Evolutionary conservation across 2,113 vertebrate species (phyloP).

Genomic region (Ochotona princeps): DNA sequence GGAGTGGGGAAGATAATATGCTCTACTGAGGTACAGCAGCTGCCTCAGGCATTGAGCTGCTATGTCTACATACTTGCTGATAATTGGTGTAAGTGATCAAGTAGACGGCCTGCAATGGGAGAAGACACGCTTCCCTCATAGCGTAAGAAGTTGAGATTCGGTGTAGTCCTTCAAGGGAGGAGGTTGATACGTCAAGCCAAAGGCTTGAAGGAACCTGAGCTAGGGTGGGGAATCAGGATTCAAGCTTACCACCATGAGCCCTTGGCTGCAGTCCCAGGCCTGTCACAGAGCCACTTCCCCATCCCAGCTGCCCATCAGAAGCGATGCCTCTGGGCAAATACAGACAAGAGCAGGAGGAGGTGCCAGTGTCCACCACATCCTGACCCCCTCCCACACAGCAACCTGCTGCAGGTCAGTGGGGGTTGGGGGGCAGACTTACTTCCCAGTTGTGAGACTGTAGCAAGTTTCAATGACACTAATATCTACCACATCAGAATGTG

Average conservation of each 20-base stretch:
- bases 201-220: neutral
- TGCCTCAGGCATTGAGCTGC: slow-evolving; percentile 40
- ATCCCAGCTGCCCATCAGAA: neutral
- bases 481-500: neutral
- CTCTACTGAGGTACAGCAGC: slow-evolving; percentile 58
- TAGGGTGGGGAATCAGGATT: neutral
- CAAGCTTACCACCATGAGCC: too few species aligned
- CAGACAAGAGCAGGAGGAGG: neutral
- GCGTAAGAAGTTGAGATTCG: slow-evolving; percentile 41
- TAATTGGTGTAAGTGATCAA: slow-evolving; percentile 69
- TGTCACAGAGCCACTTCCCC: neutral
- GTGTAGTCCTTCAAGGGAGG: neutral
- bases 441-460: neutral
- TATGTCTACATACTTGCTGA: slow-evolving; percentile 36
- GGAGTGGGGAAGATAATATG: slow-evolving; percentile 44
- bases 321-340: neutral
- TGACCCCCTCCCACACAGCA: neutral
- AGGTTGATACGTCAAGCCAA: neutral
- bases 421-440: neutral
- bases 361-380: too few species aligned
- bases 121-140: slow-evolving; percentile 29
- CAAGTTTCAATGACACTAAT: neutral
- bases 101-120: slow-evolving; percentile 24
- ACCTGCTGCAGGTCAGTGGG: neutral
- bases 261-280: neutral